phyloP scores from a whole-genome alignment of 2,888 invertebrate genomes.

The Diloba caeruleocephala region DNA sequence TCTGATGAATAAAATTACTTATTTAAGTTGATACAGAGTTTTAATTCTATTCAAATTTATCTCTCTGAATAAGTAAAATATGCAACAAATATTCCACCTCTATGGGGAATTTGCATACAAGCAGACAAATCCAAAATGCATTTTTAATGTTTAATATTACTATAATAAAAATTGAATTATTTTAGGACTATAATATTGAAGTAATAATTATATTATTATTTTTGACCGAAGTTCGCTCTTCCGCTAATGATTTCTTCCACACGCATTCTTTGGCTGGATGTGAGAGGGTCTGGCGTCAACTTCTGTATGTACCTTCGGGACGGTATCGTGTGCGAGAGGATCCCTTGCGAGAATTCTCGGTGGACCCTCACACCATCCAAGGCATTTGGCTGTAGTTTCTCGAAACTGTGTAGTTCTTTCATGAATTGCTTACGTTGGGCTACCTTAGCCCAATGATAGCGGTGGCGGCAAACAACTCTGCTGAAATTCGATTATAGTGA shows the following conservation, averaged over 20 bases:
- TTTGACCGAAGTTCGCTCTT: slow-evolving; percentile 69
- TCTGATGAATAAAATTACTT: slow-evolving; percentile 40
- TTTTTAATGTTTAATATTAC: too few species aligned
- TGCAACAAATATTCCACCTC: too few species aligned
- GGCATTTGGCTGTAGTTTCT: slow-evolving; percentile 90
- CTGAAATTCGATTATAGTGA: slow-evolving; percentile 72
- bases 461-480: slow-evolving; percentile 90
- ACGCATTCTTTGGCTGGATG: slow-evolving; percentile 76
- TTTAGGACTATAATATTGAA: too few species aligned
- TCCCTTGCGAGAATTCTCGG: slow-evolving; percentile 90
- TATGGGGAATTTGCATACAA: too few species aligned
- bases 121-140: too few species aligned
- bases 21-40: slow-evolving; percentile 5
- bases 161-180: too few species aligned
- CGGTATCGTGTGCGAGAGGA: slow-evolving; percentile 86
- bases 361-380: slow-evolving; percentile 91
- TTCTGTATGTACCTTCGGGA: slow-evolving; percentile 81
- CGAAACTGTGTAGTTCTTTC: slow-evolving; percentile 90
- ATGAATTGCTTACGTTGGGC: slow-evolving; percentile 89
- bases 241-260: slow-evolving; percentile 84
- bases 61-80: background rate
- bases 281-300: slow-evolving; percentile 79
- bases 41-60: slow-evolving; percentile 10
- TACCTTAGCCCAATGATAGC: slow-evolving; percentile 86
- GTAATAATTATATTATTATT: slow-evolving; percentile 61